phyloP scores from a whole-genome alignment of 2,113 vertebrate species.

The Barnardius zonarius region DNA sequence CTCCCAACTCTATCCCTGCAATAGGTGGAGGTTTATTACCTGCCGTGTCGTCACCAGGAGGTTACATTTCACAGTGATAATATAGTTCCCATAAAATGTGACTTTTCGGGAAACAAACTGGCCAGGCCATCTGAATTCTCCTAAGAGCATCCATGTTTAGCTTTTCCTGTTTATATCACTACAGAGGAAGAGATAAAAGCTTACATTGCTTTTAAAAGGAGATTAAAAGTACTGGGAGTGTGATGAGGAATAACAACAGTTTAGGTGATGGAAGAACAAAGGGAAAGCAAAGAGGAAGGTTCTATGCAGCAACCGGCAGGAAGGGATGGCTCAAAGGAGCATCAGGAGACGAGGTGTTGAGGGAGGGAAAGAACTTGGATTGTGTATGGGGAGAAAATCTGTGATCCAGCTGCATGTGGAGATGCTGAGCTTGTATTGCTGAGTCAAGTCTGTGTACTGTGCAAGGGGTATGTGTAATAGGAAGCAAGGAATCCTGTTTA shows the following conservation, averaged over 20 bases:
- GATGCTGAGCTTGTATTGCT: neutral
- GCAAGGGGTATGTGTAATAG: rapidly evolving
- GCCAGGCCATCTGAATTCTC: neutral
- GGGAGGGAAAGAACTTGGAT: neutral
- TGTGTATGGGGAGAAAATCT: neutral
- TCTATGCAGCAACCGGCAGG: neutral
- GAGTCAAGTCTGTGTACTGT: neutral
- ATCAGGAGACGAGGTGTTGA: neutral
- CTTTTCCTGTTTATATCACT: neutral
- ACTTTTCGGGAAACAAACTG: neutral
- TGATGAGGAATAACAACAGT: neutral
- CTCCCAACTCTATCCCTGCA: neutral
- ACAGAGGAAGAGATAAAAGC: neutral
- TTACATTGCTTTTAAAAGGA: neutral
- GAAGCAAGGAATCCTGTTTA: neutral
- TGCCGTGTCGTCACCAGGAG: neutral
- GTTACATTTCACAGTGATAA: neutral
- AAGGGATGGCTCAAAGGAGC: neutral
- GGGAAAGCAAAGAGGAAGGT: neutral
- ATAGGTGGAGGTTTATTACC: neutral
- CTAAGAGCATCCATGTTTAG: neutral
- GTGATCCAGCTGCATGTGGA: neutral
- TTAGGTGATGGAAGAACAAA: neutral
- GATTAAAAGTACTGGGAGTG: neutral
- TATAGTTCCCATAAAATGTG: neutral